Base-by-base conservation (phyloP, 2,888 invertebrate species). In the Drosophila glabriapex region DNA sequence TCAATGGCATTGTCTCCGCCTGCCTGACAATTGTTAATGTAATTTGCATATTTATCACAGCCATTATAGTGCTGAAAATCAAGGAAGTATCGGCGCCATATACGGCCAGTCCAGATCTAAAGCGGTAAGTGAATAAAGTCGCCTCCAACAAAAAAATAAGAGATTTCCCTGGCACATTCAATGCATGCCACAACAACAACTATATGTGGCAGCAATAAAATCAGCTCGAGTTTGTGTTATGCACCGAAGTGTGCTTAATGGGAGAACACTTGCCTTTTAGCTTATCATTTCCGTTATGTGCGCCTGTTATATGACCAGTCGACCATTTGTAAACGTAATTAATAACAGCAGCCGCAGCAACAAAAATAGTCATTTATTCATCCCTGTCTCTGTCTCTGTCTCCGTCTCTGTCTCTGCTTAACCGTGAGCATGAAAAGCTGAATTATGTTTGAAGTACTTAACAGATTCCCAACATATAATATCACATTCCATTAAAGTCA, bases 71-170 rank as follows among this genome's bases (percentile, higher is more conserved):
- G 73, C 93, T 97, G 59, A 97, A 97, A 95, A 96, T 97, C 78
- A 97, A 97, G 92, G 97, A 97, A 93, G 97, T 97, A 12, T 96
- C 96, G 0, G 97, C 97, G 60, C 97, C 97, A 0, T 96, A 96
- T 85, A 96, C 96, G 0, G 96, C 96, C 1, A 96, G 96, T 73
- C 95, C 96, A 31, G 96, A 96, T 87, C 94, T 97, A 59, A 95
- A 96, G 78, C 94, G 96, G 82, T 95, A 80, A 92, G 93, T 91
- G 52, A 39, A 64, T 3, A 14, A 28, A 19, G 4, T 16, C 3
- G 31, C 1, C 22, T 22, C 19, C 25, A 10, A 12, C 25, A 59
- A 52, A 31, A n/a, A 29, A 25, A 25, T 22, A 37, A 4, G 7
- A 7, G 12, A 52, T 9, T 28, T 50, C 35, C 14, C 12, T n/a